phyloP scores from a whole-genome alignment of 2,888 invertebrate genomes.

The Girardia tigrina region DNA sequence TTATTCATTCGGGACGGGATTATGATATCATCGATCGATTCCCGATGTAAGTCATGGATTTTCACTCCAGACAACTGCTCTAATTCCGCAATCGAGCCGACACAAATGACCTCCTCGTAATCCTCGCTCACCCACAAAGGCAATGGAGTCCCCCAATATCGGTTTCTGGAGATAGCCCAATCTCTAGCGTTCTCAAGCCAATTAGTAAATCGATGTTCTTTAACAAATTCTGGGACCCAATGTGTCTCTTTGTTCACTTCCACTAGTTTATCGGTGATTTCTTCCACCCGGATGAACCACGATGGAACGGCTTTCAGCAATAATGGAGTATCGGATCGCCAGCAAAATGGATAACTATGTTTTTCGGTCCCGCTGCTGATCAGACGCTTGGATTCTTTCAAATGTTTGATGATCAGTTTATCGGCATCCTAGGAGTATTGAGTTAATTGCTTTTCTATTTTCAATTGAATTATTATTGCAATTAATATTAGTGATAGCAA shows the following conservation, averaged over 20 bases:
- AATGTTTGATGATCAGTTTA: slow-evolving; percentile 70
- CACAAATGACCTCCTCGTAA: slow-evolving; percentile 77
- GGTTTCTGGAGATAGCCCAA: slow-evolving; percentile 90
- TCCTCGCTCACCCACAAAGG: slow-evolving; percentile 86
- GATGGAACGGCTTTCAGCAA: slow-evolving; percentile 95
- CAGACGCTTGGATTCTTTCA: slow-evolving; percentile 65
- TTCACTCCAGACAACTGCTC: slow-evolving; percentile 64
- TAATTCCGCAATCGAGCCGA: slow-evolving; percentile 81
- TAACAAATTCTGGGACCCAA: slow-evolving; percentile 96
- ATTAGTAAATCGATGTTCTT: slow-evolving; percentile 93
- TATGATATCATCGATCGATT: slow-evolving; percentile 76
- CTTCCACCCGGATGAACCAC: slow-evolving; percentile 91
- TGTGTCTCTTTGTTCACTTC: slow-evolving; percentile 71
- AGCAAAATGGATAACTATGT: slow-evolving; percentile 96
- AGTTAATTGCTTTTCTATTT: no score
- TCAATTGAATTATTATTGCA: no score
- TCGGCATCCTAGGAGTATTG: no score
- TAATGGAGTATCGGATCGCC: slow-evolving; percentile 94
- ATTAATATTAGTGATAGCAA: no score
- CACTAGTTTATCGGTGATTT: slow-evolving; percentile 56
- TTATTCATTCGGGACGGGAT: slow-evolving; percentile 76
- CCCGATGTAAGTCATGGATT: slow-evolving; percentile 82
- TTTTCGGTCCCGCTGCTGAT: slow-evolving; percentile 65
- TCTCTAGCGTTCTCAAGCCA: slow-evolving; percentile 92
- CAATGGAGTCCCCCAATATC: slow-evolving; percentile 98